Percentiles rank a stretch among this genome's conserved stretches.
phyloP scores from a whole-genome alignment of 1,140 invertebrate species.

The Aphelinus atriplicis region DNA sequence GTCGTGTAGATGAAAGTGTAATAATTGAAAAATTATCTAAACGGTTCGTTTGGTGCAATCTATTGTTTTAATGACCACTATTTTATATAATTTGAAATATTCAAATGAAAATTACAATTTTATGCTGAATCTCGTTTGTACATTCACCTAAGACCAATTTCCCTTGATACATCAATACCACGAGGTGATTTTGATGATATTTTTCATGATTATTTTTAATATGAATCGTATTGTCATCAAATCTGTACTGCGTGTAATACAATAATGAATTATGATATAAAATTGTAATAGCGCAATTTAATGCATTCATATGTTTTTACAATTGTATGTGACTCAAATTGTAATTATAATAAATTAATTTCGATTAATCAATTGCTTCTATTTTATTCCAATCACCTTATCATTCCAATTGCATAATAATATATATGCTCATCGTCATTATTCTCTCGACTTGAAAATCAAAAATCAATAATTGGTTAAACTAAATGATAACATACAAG shows the following conservation, averaged over 20 bases:
- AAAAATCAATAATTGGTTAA: slow-evolving; percentile 13
- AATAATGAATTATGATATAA: slow-evolving; percentile 45
- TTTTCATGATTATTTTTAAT: slow-evolving; percentile 30
- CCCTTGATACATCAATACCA: slow-evolving; percentile 19
- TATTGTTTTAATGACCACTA: slow-evolving; percentile 27
- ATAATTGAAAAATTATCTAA: slow-evolving; percentile 9
- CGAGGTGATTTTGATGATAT: slow-evolving; percentile 19
- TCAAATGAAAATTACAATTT: slow-evolving; percentile 28
- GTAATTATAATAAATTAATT: slow-evolving; percentile 58
- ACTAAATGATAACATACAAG: slow-evolving; percentile 30
- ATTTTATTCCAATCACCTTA: slow-evolving; percentile 36
- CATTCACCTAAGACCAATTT: slow-evolving; percentile 26
- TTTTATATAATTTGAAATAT: slow-evolving; percentile 5
- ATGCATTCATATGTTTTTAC: slow-evolving; percentile 53
- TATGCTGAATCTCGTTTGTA: slow-evolving; percentile 25
- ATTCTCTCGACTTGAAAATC: slow-evolving; percentile 28
- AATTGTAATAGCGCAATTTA: slow-evolving; percentile 46
- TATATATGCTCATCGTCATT: slow-evolving; percentile 9
- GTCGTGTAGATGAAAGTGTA: slow-evolving; percentile 13
- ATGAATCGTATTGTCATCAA: slow-evolving; percentile 50
- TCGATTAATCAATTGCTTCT: slow-evolving; percentile 45
- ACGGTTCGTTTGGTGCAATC: slow-evolving; percentile 31
- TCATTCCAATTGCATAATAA: slow-evolving; percentile 20
- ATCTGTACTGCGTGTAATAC: slow-evolving; percentile 46
- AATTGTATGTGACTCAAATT: slow-evolving; percentile 48